phyloP scores from a whole-genome alignment of 2,113 vertebrate genomes.

The Solea senegalensis region DNA sequence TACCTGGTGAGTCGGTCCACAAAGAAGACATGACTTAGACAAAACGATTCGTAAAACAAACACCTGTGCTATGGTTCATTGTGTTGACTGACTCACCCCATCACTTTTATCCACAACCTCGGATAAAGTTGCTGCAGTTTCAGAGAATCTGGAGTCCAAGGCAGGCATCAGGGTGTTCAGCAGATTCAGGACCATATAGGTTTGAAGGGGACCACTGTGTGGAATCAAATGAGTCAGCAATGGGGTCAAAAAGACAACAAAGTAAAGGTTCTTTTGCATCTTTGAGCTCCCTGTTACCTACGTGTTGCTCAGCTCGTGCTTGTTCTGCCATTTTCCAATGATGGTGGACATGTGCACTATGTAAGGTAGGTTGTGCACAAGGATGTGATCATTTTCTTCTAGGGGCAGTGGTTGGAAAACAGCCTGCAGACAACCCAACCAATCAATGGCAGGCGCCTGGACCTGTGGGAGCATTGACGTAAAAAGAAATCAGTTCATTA shows the following conservation, averaged over 20 bases:
- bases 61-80: not conserved
- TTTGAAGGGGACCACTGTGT: slow-evolving; percentile 73
- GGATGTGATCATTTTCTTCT: slow-evolving; percentile 80
- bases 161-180: slow-evolving; percentile 81
- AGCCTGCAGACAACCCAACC: slow-evolving; percentile 87
- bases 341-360: slow-evolving; percentile 86
- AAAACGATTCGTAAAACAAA: not conserved
- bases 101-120: slow-evolving; percentile 47
- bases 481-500: not conserved
- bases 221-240: slow-evolving; percentile 24
- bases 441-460: slow-evolving; percentile 88
- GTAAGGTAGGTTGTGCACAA: slow-evolving; percentile 89
- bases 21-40: slow-evolving; percentile 5
- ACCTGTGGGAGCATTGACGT: slow-evolving; percentile 73
- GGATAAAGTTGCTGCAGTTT: slow-evolving; percentile 67
- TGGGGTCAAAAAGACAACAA: not conserved
- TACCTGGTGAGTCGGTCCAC: slow-evolving; percentile 48
- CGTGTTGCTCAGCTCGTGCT: slow-evolving; percentile 61
- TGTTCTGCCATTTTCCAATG: slow-evolving; percentile 67
- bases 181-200: slow-evolving; percentile 80
- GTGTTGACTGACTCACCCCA: slow-evolving; percentile 51
- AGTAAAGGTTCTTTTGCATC: not conserved
- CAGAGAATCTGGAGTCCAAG: slow-evolving; percentile 77
- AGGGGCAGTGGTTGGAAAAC: slow-evolving; percentile 83
- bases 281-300: slow-evolving; percentile 34